Percentiles rank a stretch among this genome's conserved stretches.
phyloP scores from a whole-genome alignment of 2,113 vertebrate genomes.

The Terrapene triunguis region DNA sequence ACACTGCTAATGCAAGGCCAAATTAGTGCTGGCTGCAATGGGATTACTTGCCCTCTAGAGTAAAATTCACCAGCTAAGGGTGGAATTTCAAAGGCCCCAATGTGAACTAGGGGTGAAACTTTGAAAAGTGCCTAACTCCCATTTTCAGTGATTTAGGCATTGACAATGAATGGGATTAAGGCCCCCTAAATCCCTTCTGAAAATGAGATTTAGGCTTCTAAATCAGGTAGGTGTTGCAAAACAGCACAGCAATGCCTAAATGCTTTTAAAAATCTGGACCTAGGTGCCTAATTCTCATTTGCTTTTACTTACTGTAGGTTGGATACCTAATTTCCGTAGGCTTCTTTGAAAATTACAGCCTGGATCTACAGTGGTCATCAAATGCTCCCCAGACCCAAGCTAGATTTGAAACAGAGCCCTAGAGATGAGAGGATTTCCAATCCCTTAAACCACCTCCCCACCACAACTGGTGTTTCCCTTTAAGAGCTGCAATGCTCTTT shows the following conservation, averaged over 20 bases:
- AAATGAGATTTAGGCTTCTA: neutral
- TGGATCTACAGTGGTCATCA: neutral
- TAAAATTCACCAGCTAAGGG: accelerated
- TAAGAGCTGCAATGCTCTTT: neutral
- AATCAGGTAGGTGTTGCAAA: neutral
- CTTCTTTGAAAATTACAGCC: neutral
- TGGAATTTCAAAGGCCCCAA: neutral
- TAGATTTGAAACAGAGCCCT: neutral
- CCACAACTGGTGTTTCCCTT: neutral
- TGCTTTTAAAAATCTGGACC: neutral
- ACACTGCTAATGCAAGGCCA: accelerated
- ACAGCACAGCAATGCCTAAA: neutral
- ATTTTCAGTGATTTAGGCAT: neutral
- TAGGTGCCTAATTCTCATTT: neutral
- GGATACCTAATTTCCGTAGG: neutral
- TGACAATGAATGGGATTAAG: neutral
- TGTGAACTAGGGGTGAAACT: neutral
- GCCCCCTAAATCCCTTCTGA: neutral
- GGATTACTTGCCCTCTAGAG: neutral
- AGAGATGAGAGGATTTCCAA: neutral
- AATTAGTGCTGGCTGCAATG: neutral
- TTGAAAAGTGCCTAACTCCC: neutral
- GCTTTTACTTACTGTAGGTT: neutral
- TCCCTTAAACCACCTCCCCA: no score
- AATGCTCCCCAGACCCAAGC: neutral